phyloP scores from a whole-genome alignment of 1,140 invertebrate genomes.

The Pseudomyrmex pallidus region DNA sequence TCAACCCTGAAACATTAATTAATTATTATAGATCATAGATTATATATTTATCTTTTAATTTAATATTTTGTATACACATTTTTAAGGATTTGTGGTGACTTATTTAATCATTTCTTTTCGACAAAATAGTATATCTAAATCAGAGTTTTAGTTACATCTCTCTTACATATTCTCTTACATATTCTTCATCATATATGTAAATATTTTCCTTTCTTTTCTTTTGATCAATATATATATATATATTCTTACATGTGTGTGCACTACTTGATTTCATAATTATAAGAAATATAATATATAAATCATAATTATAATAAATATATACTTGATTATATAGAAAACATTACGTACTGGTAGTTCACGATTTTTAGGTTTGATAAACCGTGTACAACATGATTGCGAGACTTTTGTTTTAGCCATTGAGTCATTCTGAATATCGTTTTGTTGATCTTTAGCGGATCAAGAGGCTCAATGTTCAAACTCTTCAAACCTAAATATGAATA shows the following conservation, averaged over 20 bases:
- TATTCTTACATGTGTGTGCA: background rate
- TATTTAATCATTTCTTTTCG: no score
- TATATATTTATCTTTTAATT: background rate
- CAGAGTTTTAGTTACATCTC: background rate
- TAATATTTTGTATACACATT: background rate
- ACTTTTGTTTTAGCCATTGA: conserved; percentile 87
- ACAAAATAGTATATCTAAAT: background rate
- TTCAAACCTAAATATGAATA: conserved; percentile 69
- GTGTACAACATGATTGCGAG: conserved; percentile 86
- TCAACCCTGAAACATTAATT: conserved; percentile 80
- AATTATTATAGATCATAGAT: conserved; percentile 2
- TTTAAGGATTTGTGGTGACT: background rate
- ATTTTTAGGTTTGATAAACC: conserved; percentile 84
- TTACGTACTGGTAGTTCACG: conserved; percentile 71
- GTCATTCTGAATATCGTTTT: conserved; percentile 86
- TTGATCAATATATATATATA: background rate
- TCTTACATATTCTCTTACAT: no score
- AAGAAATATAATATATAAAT: no score
- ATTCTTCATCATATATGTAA: background rate
- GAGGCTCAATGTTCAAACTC: conserved; percentile 75
- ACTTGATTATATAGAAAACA: background rate
- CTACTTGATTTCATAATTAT: background rate
- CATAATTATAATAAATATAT: no score
- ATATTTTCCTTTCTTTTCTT: conserved; percentile 4
- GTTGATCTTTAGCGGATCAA: conserved; percentile 86